Percentiles rank a stretch among this genome's conserved stretches.
phyloP scores from a whole-genome alignment of 2,797 vertebrate genomes.

The Saxicola maurus region DNA sequence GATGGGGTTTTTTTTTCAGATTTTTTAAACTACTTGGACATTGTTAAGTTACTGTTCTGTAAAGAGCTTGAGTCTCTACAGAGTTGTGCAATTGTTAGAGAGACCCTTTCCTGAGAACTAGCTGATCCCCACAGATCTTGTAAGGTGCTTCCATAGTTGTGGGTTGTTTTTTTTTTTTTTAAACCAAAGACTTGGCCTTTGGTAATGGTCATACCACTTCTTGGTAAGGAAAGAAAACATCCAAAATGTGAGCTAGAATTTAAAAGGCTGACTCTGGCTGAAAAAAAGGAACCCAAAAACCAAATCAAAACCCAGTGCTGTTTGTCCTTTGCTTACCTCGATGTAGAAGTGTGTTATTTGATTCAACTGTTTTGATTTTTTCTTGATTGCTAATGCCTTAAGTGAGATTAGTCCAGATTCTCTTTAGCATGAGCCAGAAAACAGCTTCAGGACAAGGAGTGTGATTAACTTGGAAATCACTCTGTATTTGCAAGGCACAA shows the following conservation, averaged over 20 bases:
- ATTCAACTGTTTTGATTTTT: neutral
- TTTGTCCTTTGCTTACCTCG: neutral
- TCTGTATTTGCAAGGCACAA: neutral
- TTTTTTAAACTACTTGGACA: neutral
- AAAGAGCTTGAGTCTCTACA: neutral
- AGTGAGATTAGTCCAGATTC: neutral
- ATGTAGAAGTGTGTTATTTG: neutral
- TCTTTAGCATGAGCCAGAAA: neutral
- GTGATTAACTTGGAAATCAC: neutral
- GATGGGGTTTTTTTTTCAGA: neutral
- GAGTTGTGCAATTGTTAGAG: neutral
- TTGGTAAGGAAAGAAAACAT: neutral
- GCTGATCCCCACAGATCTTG: neutral
- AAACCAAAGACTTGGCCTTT: neutral
- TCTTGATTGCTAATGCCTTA: neutral
- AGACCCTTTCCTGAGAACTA: neutral
- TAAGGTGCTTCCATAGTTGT: neutral
- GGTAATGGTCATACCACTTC: neutral
- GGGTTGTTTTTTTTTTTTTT: rapidly evolving
- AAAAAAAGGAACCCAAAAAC: neutral
- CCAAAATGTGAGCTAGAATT: neutral
- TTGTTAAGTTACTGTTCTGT: neutral
- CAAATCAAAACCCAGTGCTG: neutral
- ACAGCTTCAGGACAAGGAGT: neutral
- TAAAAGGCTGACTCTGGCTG: neutral